A percentile compares a stretch with the other conserved stretches of the same genome.
Evolutionary conservation across 2,113 vertebrate genomes (phyloP).

Genomic region (Pavo muticus): DNA sequence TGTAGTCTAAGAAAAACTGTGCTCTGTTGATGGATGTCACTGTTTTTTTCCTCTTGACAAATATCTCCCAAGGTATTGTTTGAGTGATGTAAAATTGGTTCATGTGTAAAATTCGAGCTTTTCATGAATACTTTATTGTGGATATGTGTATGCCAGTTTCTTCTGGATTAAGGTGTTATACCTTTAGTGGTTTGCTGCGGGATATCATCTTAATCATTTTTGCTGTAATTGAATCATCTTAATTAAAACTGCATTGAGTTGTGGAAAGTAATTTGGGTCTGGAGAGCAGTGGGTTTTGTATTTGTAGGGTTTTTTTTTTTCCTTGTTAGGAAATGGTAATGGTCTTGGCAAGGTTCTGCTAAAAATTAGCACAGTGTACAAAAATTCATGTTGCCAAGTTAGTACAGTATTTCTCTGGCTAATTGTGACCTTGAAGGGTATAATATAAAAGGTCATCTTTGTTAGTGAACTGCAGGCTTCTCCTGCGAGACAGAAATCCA

Average conservation of each 20-base stretch:
- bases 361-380: constrained; percentile 45
- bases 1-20: constrained; percentile 48
- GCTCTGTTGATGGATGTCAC: constrained; percentile 71
- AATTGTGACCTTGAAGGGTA: constrained; percentile 68
- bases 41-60: constrained; percentile 51
- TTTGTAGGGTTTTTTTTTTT: not conserved
- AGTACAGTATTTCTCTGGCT: constrained; percentile 54
- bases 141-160: not conserved
- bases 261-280: constrained; percentile 64
- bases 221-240: constrained; percentile 66
- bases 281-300: constrained; percentile 41
- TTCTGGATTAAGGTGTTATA: constrained; percentile 57
- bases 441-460: constrained; percentile 69
- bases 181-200: constrained; percentile 50
- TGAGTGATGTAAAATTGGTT: constrained; percentile 68
- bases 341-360: constrained; percentile 47
- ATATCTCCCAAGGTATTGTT: constrained; percentile 64
- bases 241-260: constrained; percentile 65
- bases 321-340: constrained; percentile 28
- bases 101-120: constrained; percentile 49
- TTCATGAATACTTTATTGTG: constrained; percentile 38
- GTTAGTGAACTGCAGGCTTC: constrained; percentile 68
- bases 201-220: constrained; percentile 67
- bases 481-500: constrained; percentile 59
- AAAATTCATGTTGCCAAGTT: constrained; percentile 60